Conservation (phyloP, 1,140 invertebrate species). For the Pogonomyrmex californicus region DNA sequence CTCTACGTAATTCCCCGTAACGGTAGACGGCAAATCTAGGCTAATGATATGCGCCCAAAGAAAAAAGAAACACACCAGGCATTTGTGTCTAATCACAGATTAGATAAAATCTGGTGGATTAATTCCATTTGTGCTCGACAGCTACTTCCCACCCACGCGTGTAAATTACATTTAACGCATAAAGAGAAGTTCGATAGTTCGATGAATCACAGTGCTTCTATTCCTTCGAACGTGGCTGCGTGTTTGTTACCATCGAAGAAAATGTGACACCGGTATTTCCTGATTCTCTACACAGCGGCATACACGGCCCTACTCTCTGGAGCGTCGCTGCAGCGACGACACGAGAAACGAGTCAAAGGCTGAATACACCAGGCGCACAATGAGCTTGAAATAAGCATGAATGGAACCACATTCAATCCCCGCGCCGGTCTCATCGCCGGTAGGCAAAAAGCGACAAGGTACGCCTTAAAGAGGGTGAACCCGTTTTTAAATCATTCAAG, state of each 20-base stretch:
- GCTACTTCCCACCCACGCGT: conserved; percentile 31
- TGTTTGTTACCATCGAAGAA: conserved; percentile 75
- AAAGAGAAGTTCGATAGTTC: conserved; percentile 51
- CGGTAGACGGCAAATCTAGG: neutral
- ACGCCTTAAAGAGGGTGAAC: conserved; percentile 75
- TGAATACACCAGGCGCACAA: conserved; percentile 82
- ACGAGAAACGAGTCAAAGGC: conserved; percentile 82
- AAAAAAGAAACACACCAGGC: neutral
- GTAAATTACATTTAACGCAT: conserved; percentile 53
- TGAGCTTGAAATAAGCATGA: conserved; percentile 85
- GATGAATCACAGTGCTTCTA: conserved; percentile 43
- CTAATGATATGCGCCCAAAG: conserved; percentile 10
- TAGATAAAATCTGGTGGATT: conserved; percentile 8
- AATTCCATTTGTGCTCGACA: neutral
- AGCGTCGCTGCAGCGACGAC: conserved; percentile 73
- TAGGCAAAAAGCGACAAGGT: conserved; percentile 72
- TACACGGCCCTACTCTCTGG: conserved; percentile 71
- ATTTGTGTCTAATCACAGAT: conserved; percentile 12
- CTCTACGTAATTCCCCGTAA: neutral
- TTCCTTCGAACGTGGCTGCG: conserved; percentile 51
- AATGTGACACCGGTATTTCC: conserved; percentile 81
- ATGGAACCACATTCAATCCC: conserved; percentile 80
- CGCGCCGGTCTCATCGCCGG: conserved; percentile 66
- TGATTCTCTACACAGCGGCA: conserved; percentile 77
- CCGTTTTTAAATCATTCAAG: conserved; percentile 78